Evolutionary conservation across 1,140 invertebrate genomes (phyloP).

Genomic region (Bombus pascuorum): DNA sequence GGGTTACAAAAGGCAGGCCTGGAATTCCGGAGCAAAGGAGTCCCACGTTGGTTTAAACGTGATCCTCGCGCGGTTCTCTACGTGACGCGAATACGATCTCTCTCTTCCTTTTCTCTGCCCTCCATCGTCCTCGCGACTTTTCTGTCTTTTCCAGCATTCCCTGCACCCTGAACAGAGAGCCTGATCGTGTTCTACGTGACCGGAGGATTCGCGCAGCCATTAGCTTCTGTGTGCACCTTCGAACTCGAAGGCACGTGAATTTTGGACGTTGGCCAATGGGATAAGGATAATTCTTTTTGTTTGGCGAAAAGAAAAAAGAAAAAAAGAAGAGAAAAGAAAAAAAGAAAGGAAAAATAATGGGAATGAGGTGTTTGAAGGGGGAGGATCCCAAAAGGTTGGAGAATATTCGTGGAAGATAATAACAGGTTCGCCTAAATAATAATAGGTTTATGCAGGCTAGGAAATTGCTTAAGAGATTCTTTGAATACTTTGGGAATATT

Average conservation of each 20-base stretch:
- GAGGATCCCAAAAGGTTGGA: neutral
- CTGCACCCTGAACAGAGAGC: slow-evolving; percentile 3
- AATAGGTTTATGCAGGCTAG: too few relatives aligned
- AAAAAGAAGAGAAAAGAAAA: too few relatives aligned
- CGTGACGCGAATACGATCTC: slow-evolving; percentile 55
- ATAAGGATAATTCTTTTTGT: slow-evolving; percentile 1
- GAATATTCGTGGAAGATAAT: neutral
- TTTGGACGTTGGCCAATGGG: slow-evolving; percentile 26
- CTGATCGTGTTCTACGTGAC: slow-evolving; percentile 29
- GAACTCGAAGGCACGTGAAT: neutral
- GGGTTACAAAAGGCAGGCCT: slow-evolving; percentile 55
- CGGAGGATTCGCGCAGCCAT: neutral
- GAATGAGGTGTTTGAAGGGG: neutral
- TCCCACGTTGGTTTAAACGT: slow-evolving; percentile 47
- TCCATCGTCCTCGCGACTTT: neutral
- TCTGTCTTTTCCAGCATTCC: slow-evolving; percentile 50
- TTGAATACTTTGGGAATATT: too few relatives aligned
- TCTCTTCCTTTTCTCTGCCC: neutral
- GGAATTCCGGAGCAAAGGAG: slow-evolving; percentile 60
- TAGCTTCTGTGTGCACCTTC: neutral
- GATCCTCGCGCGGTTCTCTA: slow-evolving; percentile 47
- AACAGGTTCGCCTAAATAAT: too few relatives aligned
- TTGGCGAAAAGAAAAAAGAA: neutral
- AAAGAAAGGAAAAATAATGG: too few relatives aligned
- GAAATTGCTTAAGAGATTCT: too few relatives aligned